Evolutionary conservation across 2,888 invertebrate genomes (phyloP).

Genomic region (Carpatolechia fugitivella): DNA sequence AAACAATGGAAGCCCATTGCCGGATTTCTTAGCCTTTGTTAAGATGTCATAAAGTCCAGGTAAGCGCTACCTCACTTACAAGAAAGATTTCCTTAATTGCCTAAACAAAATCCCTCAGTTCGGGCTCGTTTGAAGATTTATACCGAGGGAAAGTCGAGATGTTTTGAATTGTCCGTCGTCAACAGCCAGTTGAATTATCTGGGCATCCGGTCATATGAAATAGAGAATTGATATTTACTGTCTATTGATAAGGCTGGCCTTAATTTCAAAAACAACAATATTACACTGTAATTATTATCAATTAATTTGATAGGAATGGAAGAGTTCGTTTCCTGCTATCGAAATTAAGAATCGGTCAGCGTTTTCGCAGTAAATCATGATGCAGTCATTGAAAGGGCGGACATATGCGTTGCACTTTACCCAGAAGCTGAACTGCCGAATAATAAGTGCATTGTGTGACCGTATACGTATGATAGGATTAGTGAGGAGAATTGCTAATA

Average conservation of each 20-base stretch:
- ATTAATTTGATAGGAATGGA: not conserved
- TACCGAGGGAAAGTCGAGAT: not conserved
- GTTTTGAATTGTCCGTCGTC: not conserved
- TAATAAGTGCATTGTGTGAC: constrained; percentile 77
- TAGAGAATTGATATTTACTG: constrained; percentile 10
- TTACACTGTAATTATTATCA: not conserved
- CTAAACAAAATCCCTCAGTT: constrained; percentile 46
- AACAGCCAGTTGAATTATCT: constrained; percentile 16
- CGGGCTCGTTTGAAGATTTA: constrained; percentile 32
- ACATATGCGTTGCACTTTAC: constrained; percentile 72
- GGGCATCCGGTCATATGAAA: constrained; percentile 20
- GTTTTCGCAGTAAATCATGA: constrained; percentile 25
- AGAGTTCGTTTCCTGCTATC: constrained; percentile 16
- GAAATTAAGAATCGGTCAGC: constrained; percentile 29
- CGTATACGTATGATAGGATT: constrained; percentile 70
- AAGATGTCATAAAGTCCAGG: constrained; percentile 64
- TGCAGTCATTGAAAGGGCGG: constrained; percentile 65
- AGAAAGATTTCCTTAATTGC: constrained; percentile 56
- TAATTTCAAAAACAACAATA: constrained; percentile 2
- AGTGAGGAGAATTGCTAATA: constrained; percentile 74
- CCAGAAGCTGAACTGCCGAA: constrained; percentile 75
- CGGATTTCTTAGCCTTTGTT: constrained; percentile 50
- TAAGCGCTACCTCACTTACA: constrained; percentile 71
- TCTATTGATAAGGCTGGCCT: constrained; percentile 4
- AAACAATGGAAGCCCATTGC: constrained; percentile 49